Conservation (phyloP, 2,888 invertebrate genomes). For the Leucophora obtusa region DNA sequence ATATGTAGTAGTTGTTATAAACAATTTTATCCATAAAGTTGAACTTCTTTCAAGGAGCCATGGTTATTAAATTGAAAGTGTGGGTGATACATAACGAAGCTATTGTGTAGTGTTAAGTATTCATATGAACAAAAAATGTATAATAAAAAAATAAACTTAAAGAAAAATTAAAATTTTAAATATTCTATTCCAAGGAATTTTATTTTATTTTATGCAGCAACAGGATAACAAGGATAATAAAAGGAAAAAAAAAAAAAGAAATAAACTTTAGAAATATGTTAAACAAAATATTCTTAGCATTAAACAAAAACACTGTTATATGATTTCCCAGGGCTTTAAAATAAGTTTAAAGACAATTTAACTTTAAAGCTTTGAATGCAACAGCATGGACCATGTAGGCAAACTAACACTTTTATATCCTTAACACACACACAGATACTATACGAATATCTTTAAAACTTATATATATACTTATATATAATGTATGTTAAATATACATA, state of each 20-base stretch:
- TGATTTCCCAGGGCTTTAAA: constrained; percentile 28
- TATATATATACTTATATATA: background rate
- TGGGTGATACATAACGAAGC: background rate
- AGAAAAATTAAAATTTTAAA: constrained; percentile 40
- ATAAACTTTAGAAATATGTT: constrained; percentile 39
- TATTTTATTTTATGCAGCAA: constrained; percentile 13
- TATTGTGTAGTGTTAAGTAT: constrained; percentile 40
- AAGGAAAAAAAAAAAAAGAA: constrained; percentile 21
- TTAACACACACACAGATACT: background rate
- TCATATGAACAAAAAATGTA: constrained; percentile 21
- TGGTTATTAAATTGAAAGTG: constrained; percentile 35
- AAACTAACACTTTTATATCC: background rate
- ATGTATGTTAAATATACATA: background rate
- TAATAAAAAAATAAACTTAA: constrained; percentile 22
- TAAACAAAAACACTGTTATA: constrained; percentile 27
- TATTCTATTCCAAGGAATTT: background rate
- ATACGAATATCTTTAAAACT: no score
- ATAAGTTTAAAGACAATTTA: constrained; percentile 5
- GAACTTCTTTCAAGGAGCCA: constrained; percentile 37
- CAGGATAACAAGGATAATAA: constrained; percentile 40
- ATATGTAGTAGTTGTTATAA: constrained; percentile 15
- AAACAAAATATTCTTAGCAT: background rate
- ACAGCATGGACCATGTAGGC: constrained; percentile 39
- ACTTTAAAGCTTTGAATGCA: constrained; percentile 43
- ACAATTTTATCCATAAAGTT: constrained; percentile 20